These are phyloP conservation scores for Leptinotarsa defecta DNA, from an alignment of 1,140 invertebrate species.

Conservation along the genomic window DNA sequence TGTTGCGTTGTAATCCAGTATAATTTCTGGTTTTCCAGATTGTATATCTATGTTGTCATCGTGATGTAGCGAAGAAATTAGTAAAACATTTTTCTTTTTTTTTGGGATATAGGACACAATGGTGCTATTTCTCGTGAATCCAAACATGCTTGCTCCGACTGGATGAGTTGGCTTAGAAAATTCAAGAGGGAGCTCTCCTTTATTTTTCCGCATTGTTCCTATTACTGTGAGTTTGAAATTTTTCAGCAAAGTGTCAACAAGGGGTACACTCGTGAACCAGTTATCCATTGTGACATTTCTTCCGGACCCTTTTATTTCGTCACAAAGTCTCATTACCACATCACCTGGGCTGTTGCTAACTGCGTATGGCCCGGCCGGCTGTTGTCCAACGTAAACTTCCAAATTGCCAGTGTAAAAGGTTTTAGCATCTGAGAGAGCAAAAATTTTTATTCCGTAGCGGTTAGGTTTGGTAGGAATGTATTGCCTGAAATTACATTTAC, in stretches of 20 bases:
- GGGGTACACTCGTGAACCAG: constrained; percentile 48
- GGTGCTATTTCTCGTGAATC: constrained; percentile 27
- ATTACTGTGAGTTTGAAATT: constrained; percentile 43
- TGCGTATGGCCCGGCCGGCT: constrained; percentile 42
- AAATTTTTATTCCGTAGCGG: constrained; percentile 54
- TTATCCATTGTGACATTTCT: constrained; percentile 52
- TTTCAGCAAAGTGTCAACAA: constrained; percentile 35
- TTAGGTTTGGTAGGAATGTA: constrained; percentile 53
- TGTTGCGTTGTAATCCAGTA: constrained; percentile 26
- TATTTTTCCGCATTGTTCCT: constrained; percentile 48
- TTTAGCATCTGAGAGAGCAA: constrained; percentile 41
- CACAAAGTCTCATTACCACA: constrained; percentile 46
- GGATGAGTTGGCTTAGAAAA: constrained; percentile 15
- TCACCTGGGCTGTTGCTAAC: constrained; percentile 36
- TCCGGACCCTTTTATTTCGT: constrained; percentile 43
- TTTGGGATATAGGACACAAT: constrained; percentile 48
- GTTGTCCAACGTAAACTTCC: constrained; percentile 46
- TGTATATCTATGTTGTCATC: constrained; percentile 37
- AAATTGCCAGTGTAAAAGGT: constrained; percentile 45
- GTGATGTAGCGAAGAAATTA: constrained; percentile 50
- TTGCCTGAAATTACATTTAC: constrained; percentile 54
- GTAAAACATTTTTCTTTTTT: constrained; percentile 45
- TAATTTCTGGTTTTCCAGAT: constrained; percentile 47
- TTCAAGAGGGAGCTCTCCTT: constrained; percentile 34
- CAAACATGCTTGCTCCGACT: constrained; percentile 39